Conservation (phyloP, 2,113 vertebrate species). For the Tapirus terrestris region DNA sequence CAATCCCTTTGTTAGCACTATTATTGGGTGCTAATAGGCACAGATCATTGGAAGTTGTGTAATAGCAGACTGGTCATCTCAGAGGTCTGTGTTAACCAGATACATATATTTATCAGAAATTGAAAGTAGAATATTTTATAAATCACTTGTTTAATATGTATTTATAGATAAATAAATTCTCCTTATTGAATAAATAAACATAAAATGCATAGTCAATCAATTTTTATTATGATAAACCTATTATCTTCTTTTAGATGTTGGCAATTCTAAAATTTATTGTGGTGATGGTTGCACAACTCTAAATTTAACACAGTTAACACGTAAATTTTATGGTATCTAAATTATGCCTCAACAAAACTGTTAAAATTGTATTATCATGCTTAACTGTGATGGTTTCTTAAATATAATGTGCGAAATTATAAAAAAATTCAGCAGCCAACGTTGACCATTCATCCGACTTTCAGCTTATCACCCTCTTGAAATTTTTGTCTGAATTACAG, state of each 20-base stretch:
- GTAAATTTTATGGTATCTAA: neutral
- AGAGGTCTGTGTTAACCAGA: neutral
- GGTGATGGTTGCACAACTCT: neutral
- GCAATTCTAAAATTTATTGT: neutral
- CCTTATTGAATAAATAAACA: neutral
- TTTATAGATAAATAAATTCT: neutral
- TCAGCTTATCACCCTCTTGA: neutral
- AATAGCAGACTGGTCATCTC: neutral
- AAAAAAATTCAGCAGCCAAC: neutral
- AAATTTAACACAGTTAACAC: neutral
- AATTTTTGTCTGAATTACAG: neutral
- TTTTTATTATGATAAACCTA: neutral
- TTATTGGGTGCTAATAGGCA: neutral
- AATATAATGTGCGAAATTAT: neutral
- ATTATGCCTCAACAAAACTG: neutral
- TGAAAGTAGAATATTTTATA: neutral
- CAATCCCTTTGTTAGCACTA: neutral
- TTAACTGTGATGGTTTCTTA: neutral
- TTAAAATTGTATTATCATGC: neutral
- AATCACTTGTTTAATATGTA: neutral
- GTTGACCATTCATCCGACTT: neutral
- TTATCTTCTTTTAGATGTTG: neutral
- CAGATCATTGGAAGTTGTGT: no score
- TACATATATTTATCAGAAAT: neutral
- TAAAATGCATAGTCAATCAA: neutral